Base-by-base conservation (phyloP, 2,888 invertebrate species). In the Hemithea aestivaria region DNA sequence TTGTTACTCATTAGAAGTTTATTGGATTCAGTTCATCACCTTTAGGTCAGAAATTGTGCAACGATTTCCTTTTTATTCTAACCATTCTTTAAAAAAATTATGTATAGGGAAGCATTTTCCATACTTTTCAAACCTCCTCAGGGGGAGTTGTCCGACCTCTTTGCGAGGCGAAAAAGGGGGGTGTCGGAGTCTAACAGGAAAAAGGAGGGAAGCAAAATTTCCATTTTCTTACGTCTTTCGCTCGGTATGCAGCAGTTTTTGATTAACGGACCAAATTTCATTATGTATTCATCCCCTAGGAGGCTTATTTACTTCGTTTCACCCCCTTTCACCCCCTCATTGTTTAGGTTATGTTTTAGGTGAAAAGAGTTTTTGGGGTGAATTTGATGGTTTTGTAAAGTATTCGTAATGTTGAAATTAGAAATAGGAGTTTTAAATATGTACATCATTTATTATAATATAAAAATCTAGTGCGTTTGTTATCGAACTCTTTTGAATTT, bases 191-290 rank as follows among this genome's bases (percentile, higher is more conserved):
- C 66, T 69, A 75, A 84, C 85, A 85, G 85, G 85, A 87, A 87
- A 85, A 87, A 87, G 85, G 85, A 87, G 85, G 85, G 85, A 73
- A 72, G 85, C 81, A 84, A 87, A 85, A 87, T 87, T 87, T 87
- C 84, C 84, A 84, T 84, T 84, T 84, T 84, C 84, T 84, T 84
- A 72, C 83, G 84, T 80, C 81, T 83, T 84, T 83, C 73, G 62
- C 64, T 68, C 66, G 68, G 74, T 84, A 77, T 78, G 81, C 83
- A 81, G 79, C 81, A 84, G 73, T 84, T 83, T 85, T 84, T 84
- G 85, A 85, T 84, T 84, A 85, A 84, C 85, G 85, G 83, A 82
- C 83, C 72, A 77, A 80, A 83, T 83, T 82, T 83, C 82, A 85
- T 87, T 84, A 84, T 79, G 73, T 84, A 84, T 84, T 82, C 83